Conservation (phyloP, 1,140 invertebrate species). For the Papilio glaucus region DNA sequence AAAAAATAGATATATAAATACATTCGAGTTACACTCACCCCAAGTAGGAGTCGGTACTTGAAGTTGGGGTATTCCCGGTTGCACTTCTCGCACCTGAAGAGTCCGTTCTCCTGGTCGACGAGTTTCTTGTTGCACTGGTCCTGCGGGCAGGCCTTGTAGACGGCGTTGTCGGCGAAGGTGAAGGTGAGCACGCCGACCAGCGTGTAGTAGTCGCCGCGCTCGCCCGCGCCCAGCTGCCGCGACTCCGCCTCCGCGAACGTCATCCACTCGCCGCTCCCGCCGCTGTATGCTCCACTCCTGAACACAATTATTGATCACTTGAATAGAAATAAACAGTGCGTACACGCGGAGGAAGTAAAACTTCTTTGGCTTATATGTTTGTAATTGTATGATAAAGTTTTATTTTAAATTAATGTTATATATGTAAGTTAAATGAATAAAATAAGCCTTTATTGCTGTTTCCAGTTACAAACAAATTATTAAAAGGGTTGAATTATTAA, state of each 20-base stretch:
- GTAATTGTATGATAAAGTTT: no score
- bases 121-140: conserved; percentile 97
- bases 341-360: no score
- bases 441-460: no score
- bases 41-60: conserved; percentile 92
- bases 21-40: conserved; percentile 84
- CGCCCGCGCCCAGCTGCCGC: conserved; percentile 86
- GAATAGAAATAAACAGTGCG: no score
- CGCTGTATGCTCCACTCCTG: conserved; percentile 72
- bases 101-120: conserved; percentile 93
- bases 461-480: no score
- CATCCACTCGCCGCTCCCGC: conserved; percentile 85
- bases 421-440: no score
- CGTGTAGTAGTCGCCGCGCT: conserved; percentile 91
- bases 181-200: conserved; percentile 74
- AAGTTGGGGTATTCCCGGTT: conserved; percentile 92
- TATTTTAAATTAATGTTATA: no score
- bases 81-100: conserved; percentile 98
- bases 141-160: conserved; percentile 95
- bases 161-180: conserved; percentile 88
- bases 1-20: no score
- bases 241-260: conserved; percentile 89
- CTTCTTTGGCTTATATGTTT: no score
- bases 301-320: no score
- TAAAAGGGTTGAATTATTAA: no score